Evolutionary conservation across 2,888 invertebrate species (phyloP).

Genomic region (Cheilosia vernalis): DNA sequence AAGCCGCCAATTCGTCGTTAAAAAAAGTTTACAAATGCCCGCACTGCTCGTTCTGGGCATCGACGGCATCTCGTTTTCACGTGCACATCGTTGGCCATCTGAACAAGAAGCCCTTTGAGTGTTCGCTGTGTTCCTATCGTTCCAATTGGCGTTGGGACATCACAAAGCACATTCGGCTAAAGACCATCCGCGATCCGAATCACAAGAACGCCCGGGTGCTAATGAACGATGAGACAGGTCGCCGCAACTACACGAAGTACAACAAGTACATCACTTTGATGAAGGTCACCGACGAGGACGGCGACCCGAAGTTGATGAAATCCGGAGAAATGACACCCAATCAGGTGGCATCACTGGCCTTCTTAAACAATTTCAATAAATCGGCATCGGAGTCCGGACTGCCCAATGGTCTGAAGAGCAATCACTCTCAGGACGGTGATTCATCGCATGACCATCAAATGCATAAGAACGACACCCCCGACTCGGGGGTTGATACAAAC

Average conservation of each 20-base stretch:
- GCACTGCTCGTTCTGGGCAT: conserved; percentile 96
- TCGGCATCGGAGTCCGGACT: conserved; percentile 68
- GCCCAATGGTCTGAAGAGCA: conserved; percentile 78
- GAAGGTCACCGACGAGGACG: conserved; percentile 85
- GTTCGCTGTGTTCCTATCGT: conserved; percentile 95
- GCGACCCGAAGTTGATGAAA: conserved; percentile 82
- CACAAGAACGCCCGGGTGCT: conserved; percentile 92
- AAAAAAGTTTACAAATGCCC: conserved; percentile 96
- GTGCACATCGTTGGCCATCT: conserved; percentile 96
- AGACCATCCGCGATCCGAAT: conserved; percentile 92
- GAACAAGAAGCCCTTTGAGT: conserved; percentile 97
- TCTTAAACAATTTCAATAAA: conserved; percentile 84
- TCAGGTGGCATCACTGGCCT: conserved; percentile 84
- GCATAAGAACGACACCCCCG: conserved; percentile 70
- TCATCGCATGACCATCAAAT: conserved; percentile 54
- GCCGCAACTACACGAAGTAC: conserved; percentile 96
- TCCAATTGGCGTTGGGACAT: conserved; percentile 99
- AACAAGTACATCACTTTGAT: conserved; percentile 93
- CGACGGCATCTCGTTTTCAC: conserved; percentile 95
- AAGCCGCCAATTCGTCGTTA: conserved; percentile 87
- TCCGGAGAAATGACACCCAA: conserved; percentile 18
- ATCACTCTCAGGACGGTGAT: conserved; percentile 80
- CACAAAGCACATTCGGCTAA: conserved; percentile 96
- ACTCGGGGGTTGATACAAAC: conserved; percentile 57
- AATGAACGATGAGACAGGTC: conserved; percentile 95